Base-by-base conservation (phyloP, 2,888 invertebrate species). In the Tetragonisca angustula region DNA sequence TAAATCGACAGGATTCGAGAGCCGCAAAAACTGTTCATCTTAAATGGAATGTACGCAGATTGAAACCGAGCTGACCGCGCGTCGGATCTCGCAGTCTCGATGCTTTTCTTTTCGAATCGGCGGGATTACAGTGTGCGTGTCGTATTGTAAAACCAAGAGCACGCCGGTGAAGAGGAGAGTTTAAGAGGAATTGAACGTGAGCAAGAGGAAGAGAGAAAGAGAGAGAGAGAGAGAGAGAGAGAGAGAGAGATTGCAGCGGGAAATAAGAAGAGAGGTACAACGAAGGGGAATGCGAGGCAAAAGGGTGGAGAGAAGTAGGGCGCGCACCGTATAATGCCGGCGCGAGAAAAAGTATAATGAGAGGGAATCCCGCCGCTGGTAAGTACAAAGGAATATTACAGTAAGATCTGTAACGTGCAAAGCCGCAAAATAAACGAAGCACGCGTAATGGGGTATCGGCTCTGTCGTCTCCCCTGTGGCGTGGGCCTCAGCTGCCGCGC, bases 391-490 rank as follows among this genome's bases (percentile, higher is more conserved):
- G 84, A 75, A 81, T 86, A 87, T 89, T 90, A 86, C 77, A 80
- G 86, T 77, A 84, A 86, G 84, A 88, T 87, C 86, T 83, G 85
- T 89, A 88, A 91, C 79, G 81, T 76, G 86, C 72, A 75, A 89
- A 86, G 89, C 82, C 86, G 86, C 83, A 87, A 89, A 89, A 90
- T 87, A 90, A 91, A 90, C 86, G 83, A 89, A 75, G 56, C 80
- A 79, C 68, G 61, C 84, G 83, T 90, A 90, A 90, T 89, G 76
- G 83, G 85, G 81, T 76, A 89, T 89, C 76, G 87, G 73, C 50
- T 32, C 67, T 79, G 85, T 87, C 75, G 67, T 84, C 83, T 64
- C 56, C 21, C 50, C 65, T 61, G 70, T 81, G 77, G 62, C 65
- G 56, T 85, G 85, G 85, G 81, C 43, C 88, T 84, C 81, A 59